Conservation (phyloP, 1,140 invertebrate species). For the Pogonognathellus flavescens region DNA sequence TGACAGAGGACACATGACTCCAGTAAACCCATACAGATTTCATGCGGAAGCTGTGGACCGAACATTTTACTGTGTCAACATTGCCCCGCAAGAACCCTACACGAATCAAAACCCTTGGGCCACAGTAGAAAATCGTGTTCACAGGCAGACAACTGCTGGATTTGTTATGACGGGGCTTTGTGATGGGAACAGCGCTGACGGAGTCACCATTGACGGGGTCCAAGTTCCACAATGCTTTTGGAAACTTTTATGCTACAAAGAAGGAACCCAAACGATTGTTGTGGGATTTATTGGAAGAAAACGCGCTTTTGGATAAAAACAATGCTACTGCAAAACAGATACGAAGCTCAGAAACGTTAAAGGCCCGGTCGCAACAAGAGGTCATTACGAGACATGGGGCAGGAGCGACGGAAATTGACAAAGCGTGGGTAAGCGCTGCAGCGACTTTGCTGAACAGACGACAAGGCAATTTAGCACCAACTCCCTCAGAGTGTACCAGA, state of each 20-base stretch:
- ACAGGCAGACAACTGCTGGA: neutral
- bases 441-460: slow-evolving; percentile 3
- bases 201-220: slow-evolving; percentile 6
- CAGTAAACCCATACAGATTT: slow-evolving; percentile 46
- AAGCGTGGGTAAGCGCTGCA: slow-evolving; percentile 32
- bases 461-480: neutral
- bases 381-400: slow-evolving; percentile 35
- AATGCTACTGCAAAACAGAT: neutral
- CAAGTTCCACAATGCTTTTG: slow-evolving; percentile 48
- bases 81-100: slow-evolving; percentile 53
- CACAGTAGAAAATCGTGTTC: slow-evolving; percentile 12
- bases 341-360: neutral
- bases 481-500: neutral
- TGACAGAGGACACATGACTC: slow-evolving; percentile 51
- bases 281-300: slow-evolving; percentile 55
- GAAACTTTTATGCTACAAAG: slow-evolving; percentile 57
- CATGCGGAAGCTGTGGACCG: slow-evolving; percentile 7
- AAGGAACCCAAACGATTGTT: slow-evolving; percentile 7
- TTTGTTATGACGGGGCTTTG: slow-evolving; percentile 53
- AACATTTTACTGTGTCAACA: slow-evolving; percentile 55
- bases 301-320: slow-evolving; percentile 13
- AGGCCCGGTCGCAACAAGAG: slow-evolving; percentile 42
- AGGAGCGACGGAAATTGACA: neutral
- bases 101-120: slow-evolving; percentile 54
- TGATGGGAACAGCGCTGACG: slow-evolving; percentile 12